Evolutionary conservation across 2,797 vertebrate species (phyloP).

Genomic region (Gephyroberyx darwinii): DNA sequence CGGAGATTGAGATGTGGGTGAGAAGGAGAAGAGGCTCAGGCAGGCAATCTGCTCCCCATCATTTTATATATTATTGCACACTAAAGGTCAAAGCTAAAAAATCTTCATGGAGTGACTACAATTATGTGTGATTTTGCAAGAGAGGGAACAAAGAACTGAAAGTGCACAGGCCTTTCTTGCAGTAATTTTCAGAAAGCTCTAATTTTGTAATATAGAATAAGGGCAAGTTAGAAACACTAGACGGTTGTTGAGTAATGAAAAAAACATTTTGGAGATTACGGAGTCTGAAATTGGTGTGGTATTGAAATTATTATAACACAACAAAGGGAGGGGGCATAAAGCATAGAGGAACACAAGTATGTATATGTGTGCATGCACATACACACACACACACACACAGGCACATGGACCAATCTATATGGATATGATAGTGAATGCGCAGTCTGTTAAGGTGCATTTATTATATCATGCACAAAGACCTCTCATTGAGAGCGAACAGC

Average conservation of each 20-base stretch:
- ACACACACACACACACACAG: constrained; percentile 6
- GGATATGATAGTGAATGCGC: constrained; percentile 26
- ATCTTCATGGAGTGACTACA: constrained; percentile 83
- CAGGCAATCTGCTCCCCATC: constrained; percentile 79
- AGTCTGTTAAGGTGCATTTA: constrained; percentile 10
- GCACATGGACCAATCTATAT: constrained; percentile 5
- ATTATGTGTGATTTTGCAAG: constrained; percentile 92
- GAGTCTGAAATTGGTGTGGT: constrained; percentile 59
- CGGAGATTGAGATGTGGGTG: constrained; percentile 69
- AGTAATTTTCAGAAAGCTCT: constrained; percentile 87
- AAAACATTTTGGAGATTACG: constrained; percentile 68
- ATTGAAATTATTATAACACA: constrained; percentile 57
- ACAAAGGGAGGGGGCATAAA: constrained; percentile 41
- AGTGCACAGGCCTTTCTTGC: constrained; percentile 86
- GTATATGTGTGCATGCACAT: constrained; percentile 5
- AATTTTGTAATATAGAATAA: constrained; percentile 86
- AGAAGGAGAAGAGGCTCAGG: constrained; percentile 66
- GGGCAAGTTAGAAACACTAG: constrained; percentile 72
- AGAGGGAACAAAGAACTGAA: constrained; percentile 83
- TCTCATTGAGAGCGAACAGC: constrained; percentile 1
- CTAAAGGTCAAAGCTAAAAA: constrained; percentile 86
- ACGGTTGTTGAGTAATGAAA: constrained; percentile 75
- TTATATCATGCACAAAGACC: constrained; percentile 2
- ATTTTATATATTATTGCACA: constrained; percentile 85
- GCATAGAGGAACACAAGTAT: constrained; percentile 22